Percentiles rank a stretch among this genome's conserved stretches.
Evolutionary conservation across 2,797 vertebrate species (phyloP).

Genomic region (Crenuchus spilurus): DNA sequence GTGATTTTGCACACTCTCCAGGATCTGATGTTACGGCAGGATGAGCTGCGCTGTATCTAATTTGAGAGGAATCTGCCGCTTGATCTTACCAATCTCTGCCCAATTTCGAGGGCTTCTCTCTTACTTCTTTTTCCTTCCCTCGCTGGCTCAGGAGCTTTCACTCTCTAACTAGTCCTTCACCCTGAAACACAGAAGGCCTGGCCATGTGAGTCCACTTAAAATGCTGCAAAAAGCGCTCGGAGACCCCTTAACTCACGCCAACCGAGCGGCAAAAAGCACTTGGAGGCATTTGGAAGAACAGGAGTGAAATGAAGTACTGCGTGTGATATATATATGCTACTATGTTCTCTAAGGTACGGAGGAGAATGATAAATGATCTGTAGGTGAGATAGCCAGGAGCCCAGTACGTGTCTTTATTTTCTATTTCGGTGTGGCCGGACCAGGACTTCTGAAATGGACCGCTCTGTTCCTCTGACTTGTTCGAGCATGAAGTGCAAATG

Average conservation of each 20-base stretch:
- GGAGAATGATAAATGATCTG: conserved; percentile 30
- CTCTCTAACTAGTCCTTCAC: conserved; percentile 43
- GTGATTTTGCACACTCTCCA: conserved; percentile 29
- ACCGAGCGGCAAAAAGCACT: conserved; percentile 27
- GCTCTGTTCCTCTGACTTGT: background rate
- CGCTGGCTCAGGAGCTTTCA: conserved; percentile 30
- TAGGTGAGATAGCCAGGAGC: background rate
- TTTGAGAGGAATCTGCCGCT: conserved; percentile 43
- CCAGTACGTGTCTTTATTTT: background rate
- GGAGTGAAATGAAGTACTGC: background rate
- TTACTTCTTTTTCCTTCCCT: background rate
- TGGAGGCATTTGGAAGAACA: conserved; percentile 24
- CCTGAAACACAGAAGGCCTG: conserved; percentile 28
- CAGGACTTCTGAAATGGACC: no score
- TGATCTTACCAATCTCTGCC: conserved; percentile 49
- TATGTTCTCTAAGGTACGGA: conserved; percentile 1
- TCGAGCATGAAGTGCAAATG: conserved; percentile 8
- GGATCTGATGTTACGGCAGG: conserved; percentile 15
- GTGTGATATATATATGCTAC: background rate
- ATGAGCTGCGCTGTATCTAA: conserved; percentile 39
- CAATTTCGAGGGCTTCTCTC: conserved; percentile 47
- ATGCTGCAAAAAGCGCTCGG: conserved; percentile 30
- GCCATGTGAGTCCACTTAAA: conserved; percentile 36
- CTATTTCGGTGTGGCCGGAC: no score
- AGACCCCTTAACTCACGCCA: conserved; percentile 42